These are phyloP conservation scores for Isurus oxyrinchus DNA, from an alignment of 2,113 vertebrate genomes.

Conservation along the genomic window DNA sequence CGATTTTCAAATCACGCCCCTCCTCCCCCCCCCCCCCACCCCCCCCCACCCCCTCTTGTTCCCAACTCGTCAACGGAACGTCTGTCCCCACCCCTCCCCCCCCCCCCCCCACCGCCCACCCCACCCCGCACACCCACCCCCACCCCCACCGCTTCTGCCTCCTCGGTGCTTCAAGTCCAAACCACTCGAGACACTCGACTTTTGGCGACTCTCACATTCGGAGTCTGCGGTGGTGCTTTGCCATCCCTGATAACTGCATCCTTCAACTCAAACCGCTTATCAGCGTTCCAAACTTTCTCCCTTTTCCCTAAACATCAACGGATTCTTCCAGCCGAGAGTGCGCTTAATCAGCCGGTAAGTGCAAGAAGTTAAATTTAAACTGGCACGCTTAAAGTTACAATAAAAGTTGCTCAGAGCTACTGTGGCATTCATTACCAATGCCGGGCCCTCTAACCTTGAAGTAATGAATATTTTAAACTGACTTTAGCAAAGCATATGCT, in stretches of 20 bases:
- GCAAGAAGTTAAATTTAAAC: not conserved
- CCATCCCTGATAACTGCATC: not conserved
- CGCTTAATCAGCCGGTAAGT: not conserved
- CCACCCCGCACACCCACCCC: too few relatives aligned
- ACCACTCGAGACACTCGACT: not conserved
- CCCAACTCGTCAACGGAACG: too few relatives aligned
- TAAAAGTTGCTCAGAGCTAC: not conserved
- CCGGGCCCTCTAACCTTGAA: not conserved
- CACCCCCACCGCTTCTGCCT: not conserved
- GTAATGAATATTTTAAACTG: slow-evolving; percentile 10
- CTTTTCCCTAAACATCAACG: not conserved
- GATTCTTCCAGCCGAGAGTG: not conserved
- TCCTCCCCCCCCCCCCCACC: too few relatives aligned
- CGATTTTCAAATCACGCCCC: not conserved
- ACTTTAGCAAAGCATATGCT: not conserved
- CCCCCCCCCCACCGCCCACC: too few relatives aligned
- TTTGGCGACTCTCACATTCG: not conserved
- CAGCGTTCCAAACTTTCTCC: not conserved
- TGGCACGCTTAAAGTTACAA: not conserved
- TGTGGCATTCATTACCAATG: not conserved
- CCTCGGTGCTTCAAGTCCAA: not conserved
- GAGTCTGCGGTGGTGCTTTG: not conserved
- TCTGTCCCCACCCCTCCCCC: too few relatives aligned
- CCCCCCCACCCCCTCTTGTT: too few relatives aligned
- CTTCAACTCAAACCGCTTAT: not conserved